Evolutionary conservation across 2,797 vertebrate genomes (phyloP).

Genomic region (Poecile montanus): DNA sequence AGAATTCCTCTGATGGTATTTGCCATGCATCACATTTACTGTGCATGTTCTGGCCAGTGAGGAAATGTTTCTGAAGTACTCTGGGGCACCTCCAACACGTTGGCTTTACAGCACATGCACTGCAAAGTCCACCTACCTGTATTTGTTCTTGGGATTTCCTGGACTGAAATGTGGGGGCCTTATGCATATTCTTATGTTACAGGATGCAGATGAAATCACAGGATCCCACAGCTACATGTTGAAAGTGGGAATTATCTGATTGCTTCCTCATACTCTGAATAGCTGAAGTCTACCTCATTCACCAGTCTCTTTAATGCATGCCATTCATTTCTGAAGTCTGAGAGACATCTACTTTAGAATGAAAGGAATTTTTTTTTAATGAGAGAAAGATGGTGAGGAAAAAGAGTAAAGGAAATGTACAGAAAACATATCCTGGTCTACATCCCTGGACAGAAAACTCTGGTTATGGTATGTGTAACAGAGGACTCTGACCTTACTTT

Average conservation of each 20-base stretch:
- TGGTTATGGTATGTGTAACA: not conserved
- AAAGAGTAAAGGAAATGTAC: not conserved
- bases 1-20: not conserved
- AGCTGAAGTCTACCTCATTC: not conserved
- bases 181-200: not conserved
- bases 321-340: not conserved
- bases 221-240: not conserved
- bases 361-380: not conserved
- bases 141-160: not conserved
- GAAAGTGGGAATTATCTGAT: not conserved
- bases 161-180: not conserved
- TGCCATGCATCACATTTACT: not conserved
- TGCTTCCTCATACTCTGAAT: not conserved
- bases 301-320: not conserved
- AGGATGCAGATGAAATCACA: not conserved
- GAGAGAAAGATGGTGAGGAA: not conserved
- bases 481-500: not conserved
- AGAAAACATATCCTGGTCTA: not conserved
- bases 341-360: not conserved
- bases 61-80: not conserved
- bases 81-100: accelerated
- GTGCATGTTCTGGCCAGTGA: not conserved
- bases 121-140: not conserved
- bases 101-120: accelerated
- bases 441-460: not conserved